phyloP scores from a whole-genome alignment of 2,113 vertebrate genomes.

The Eptatretus burgeri region DNA sequence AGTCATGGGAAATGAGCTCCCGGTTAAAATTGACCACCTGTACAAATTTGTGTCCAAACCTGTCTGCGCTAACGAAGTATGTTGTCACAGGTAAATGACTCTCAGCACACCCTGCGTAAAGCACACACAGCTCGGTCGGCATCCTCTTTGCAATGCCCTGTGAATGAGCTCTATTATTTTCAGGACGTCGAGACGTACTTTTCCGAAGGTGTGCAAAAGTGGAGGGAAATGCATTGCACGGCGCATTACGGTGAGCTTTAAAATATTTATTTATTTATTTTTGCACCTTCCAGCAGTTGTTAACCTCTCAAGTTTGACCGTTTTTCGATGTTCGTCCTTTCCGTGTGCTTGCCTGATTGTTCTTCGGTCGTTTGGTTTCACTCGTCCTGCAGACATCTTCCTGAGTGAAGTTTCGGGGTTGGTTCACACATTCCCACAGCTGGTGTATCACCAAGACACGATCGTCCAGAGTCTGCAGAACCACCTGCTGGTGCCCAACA shows the following conservation, averaged over 20 bases:
- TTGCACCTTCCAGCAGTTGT: no score
- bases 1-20: no score
- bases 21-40: no score
- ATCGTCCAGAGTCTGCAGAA: conserved; percentile 58
- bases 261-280: neutral
- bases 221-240: conserved; percentile 74
- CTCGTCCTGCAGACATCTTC: neutral
- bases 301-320: no score
- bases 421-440: conserved; percentile 69
- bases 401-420: conserved; percentile 16
- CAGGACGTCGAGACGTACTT: conserved; percentile 91
- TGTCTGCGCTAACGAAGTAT: no score
- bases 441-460: conserved; percentile 57
- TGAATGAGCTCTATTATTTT: conserved; percentile 9
- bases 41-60: no score
- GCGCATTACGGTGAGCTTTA: conserved; percentile 45
- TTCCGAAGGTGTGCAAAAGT: conserved; percentile 61
- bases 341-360: neutral
- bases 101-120: no score
- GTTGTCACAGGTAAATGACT: no score
- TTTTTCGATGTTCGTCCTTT: conserved; percentile 8
- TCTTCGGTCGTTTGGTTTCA: no score
- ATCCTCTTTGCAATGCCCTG: no score
- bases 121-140: no score
- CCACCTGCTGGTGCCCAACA: conserved; percentile 37